phyloP scores from a whole-genome alignment of 2,113 vertebrate genomes.

The Odontesthes bonariensis region DNA sequence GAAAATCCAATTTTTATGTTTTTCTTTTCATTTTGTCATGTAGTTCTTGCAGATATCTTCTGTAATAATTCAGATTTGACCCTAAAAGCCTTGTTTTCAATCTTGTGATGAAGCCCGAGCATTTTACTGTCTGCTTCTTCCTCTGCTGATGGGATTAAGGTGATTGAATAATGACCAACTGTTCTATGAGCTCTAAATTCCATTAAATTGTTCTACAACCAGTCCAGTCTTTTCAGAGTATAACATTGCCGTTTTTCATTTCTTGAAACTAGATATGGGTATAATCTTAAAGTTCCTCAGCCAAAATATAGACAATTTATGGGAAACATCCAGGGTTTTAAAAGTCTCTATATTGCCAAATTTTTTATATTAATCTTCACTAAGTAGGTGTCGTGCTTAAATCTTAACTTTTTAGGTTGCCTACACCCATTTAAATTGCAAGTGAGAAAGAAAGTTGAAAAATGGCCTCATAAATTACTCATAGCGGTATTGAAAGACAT shows the following conservation, averaged over 20 bases:
- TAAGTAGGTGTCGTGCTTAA: neutral
- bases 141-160: neutral
- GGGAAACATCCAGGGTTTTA: neutral
- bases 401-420: neutral
- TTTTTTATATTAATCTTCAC: neutral
- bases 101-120: conserved; percentile 26
- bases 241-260: neutral
- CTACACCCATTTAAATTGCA: neutral
- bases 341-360: neutral
- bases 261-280: neutral
- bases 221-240: neutral
- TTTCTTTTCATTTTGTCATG: neutral
- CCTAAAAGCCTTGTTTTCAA: conserved; percentile 2
- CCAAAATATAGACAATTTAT: neutral
- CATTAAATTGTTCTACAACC: neutral
- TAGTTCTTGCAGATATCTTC: neutral
- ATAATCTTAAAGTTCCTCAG: neutral
- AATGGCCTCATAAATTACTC: no score
- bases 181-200: neutral
- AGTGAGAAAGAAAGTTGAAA: neutral
- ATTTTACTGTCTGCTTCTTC: neutral
- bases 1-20: conserved; percentile 11
- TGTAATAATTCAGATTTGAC: neutral
- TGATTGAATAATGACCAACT: neutral
- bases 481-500: no score